phyloP scores from a whole-genome alignment of 2,888 invertebrate species.

The Incurvaria masculella region DNA sequence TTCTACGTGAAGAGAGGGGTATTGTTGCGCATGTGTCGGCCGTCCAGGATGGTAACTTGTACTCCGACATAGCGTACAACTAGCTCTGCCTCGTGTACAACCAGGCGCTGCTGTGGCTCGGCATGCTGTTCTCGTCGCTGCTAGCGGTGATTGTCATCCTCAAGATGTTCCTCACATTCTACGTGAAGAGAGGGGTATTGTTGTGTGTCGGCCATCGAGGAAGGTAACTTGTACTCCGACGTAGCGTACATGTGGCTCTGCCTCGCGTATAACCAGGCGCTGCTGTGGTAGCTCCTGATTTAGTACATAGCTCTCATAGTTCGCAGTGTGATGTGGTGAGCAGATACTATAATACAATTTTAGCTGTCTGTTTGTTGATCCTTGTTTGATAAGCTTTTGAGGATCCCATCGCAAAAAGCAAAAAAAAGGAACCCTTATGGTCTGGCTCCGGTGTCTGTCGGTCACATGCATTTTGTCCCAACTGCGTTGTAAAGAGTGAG shows the following conservation, averaged over 20 bases:
- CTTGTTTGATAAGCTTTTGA: no score
- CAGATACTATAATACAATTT: no score
- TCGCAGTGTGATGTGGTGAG: no score
- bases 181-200: slow-evolving; percentile 62
- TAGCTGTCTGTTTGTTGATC: no score
- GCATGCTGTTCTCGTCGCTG: slow-evolving; percentile 69
- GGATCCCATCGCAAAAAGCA: no score
- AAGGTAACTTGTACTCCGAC: slow-evolving; percentile 66
- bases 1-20: slow-evolving; percentile 68
- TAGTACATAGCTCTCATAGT: no score
- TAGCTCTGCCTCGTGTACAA: slow-evolving; percentile 77
- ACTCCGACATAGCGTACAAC: slow-evolving; percentile 75
- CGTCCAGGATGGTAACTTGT: slow-evolving; percentile 58
- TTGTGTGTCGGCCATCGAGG: slow-evolving; percentile 64
- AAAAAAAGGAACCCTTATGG: no score
- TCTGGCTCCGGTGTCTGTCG: no score
- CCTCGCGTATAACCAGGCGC: slow-evolving; percentile 74
- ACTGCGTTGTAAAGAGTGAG: no score
- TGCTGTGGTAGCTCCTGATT: no score
- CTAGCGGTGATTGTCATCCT: slow-evolving; percentile 61
- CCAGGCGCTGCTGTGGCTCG: slow-evolving; percentile 75
- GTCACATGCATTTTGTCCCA: no score
- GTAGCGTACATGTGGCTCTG: slow-evolving; percentile 74
- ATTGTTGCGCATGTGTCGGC: slow-evolving; percentile 62
- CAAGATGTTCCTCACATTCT: slow-evolving; percentile 71